A percentile compares a stretch with the other conserved stretches of the same genome.
Conservation (phyloP, 2,113 vertebrate genomes). For the Chaenocephalus aceratus region DNA sequence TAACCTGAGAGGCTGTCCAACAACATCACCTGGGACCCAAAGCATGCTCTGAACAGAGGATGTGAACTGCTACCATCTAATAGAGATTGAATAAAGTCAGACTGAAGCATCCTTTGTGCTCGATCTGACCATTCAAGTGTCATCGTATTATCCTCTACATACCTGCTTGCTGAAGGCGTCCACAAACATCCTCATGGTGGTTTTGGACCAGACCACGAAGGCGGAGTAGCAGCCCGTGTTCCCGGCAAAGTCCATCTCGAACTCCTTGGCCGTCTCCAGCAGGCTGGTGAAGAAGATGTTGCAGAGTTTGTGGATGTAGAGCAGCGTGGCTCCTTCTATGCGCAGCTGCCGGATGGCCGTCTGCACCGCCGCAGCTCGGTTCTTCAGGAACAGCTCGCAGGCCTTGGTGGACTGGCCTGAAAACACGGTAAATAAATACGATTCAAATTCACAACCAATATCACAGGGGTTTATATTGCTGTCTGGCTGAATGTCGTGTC, state of each 20-base stretch:
- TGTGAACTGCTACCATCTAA: no score
- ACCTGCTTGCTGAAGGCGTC: conserved; percentile 97
- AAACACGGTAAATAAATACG: neutral
- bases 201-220: conserved; percentile 96
- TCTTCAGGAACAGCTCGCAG: conserved; percentile 95
- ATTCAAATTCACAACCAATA: neutral
- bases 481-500: no score
- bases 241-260: conserved; percentile 94
- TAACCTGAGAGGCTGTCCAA: no score
- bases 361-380: conserved; percentile 93
- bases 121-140: no score
- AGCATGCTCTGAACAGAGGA: no score
- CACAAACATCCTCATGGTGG: conserved; percentile 95
- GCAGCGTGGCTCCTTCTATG: conserved; percentile 95
- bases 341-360: conserved; percentile 96
- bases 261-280: conserved; percentile 94
- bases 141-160: neutral
- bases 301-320: conserved; percentile 98
- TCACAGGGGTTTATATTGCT: no score
- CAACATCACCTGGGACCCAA: no score
- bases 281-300: conserved; percentile 98
- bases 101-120: no score
- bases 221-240: conserved; percentile 96
- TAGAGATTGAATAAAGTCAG: no score
- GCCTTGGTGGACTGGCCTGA: conserved; percentile 93